Conservation (phyloP, 2,113 vertebrate genomes). For the Pelobates fuscus region DNA sequence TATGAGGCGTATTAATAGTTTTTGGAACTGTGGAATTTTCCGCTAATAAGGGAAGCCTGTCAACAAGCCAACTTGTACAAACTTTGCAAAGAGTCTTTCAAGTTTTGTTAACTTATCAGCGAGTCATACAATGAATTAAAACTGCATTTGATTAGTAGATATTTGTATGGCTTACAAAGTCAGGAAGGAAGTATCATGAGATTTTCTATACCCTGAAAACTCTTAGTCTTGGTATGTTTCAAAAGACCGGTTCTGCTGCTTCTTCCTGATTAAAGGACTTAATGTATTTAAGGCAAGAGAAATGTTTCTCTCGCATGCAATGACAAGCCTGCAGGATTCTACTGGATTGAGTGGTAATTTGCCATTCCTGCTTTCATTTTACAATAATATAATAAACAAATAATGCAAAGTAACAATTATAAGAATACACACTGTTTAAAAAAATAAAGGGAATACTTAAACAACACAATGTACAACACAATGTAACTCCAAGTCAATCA, state of each 20-base stretch:
- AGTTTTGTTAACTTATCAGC: conserved; percentile 9
- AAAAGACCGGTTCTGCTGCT: background rate
- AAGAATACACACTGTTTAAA: no score
- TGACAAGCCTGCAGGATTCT: background rate
- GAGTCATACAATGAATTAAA: conserved; percentile 8
- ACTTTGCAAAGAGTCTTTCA: background rate
- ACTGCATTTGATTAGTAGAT: conserved; percentile 20
- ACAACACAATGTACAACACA: no score
- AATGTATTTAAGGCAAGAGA: background rate
- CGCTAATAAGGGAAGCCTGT: background rate
- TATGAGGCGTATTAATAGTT: background rate
- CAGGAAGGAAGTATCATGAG: conserved; percentile 22
- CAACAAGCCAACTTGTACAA: background rate
- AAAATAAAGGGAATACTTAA: no score
- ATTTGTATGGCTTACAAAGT: conserved; percentile 7
- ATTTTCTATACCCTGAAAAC: conserved; percentile 6
- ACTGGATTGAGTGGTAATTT: background rate
- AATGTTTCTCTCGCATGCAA: background rate
- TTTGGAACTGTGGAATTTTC: background rate
- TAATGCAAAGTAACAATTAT: no score
- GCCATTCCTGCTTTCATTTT: background rate
- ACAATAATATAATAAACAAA: background rate
- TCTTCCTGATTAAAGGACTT: conserved; percentile 20
- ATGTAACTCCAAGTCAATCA: no score
- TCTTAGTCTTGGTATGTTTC: background rate